phyloP scores from a whole-genome alignment of 2,797 vertebrate species.

The Oreochromis grahami region DNA sequence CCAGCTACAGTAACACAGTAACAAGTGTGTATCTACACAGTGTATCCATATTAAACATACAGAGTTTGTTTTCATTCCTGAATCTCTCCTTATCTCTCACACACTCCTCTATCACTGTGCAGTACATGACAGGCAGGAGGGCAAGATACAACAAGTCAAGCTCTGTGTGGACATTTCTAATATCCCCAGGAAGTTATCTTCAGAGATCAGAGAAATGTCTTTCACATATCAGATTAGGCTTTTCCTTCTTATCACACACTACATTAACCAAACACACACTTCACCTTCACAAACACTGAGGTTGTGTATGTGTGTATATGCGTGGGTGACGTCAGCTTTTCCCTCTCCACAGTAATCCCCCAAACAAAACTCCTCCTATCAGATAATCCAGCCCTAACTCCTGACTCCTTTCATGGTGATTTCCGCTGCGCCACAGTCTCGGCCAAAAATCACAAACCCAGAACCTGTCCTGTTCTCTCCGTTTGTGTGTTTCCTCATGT shows the following conservation, averaged over 20 bases:
- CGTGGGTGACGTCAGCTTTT: background rate
- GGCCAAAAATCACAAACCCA: background rate
- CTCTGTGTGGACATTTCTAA: background rate
- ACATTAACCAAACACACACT: background rate
- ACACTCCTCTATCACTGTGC: background rate
- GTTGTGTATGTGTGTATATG: background rate
- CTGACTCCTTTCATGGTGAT: slow-evolving; percentile 43
- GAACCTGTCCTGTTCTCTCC: background rate
- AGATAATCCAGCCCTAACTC: background rate
- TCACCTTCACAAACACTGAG: background rate
- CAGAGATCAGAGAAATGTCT: background rate
- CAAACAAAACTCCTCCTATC: background rate
- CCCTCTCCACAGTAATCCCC: background rate
- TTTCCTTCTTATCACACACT: background rate
- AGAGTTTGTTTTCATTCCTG: background rate
- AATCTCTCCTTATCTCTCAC: background rate
- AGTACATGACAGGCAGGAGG: background rate
- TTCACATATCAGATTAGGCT: background rate
- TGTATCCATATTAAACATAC: background rate
- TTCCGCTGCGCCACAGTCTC: slow-evolving; percentile 8
- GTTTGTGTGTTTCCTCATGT: background rate
- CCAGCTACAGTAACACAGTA: background rate
- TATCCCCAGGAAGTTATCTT: background rate
- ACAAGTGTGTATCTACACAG: background rate
- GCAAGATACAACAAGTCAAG: background rate